Evolutionary conservation across 2,113 vertebrate genomes (phyloP), one percentile per base, ranked within the genome.

Genomic region (Pungitius pungitius): DNA sequence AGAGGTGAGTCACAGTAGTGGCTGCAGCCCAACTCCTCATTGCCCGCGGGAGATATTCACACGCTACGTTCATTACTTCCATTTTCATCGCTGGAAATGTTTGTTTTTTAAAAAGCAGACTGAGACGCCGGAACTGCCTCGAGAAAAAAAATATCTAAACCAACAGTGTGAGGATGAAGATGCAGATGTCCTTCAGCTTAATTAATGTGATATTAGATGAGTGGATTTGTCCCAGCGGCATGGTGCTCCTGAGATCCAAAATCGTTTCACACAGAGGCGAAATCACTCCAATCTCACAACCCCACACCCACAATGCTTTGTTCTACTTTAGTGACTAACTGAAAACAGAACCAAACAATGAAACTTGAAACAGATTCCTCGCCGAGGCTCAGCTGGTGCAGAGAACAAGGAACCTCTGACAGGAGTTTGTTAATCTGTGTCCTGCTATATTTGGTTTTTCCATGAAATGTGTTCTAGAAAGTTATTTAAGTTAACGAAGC

Each of bases 291-390:
- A 77, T 85, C 83, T 75, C 47, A 60, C n/a, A 26, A 35, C 87
- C 76, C 77, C 86, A 75, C 85, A 81, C 85, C 82, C 77, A 66
- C 72, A 61, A 82, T 54, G 76, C 74, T 83, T 87, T 85, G 85
- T 78, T 84, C 81, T 63, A 86, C 75, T 82, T 80, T 69, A 83
- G 73, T 47, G 76, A 83, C 69, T 85, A 85, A 88, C 82, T 84
- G 68, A 89, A 78, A 91, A 87, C 84, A 88, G 86, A 89, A 59
- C 69, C 57, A 68, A 78, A 87, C 86, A 84, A 86, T 86, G 76
- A 83, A 77, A 85, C 47, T 78, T 73, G 79, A 70, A 81, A 67
- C 43, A 60, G 61, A 68, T 69, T 81, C 63, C 73, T 54, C 8
- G 13, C 58, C 1, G 4, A 59, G 54, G 51, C 47, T 18, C 39